Conservation (phyloP, 2,113 vertebrate species). For the Accipiter cooperii region DNA sequence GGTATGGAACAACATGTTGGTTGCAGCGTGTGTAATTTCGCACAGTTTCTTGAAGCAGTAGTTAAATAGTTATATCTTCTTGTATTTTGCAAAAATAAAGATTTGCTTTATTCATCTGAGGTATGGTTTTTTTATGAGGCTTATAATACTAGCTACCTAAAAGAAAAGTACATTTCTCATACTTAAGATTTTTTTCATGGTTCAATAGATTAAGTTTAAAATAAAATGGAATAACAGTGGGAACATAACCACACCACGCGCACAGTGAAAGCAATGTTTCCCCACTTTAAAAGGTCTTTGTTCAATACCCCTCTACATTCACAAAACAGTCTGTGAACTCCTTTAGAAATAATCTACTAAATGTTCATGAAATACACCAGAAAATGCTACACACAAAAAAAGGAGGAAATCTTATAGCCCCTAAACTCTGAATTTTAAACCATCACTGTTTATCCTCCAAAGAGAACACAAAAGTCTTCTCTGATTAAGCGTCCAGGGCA, state of each 20-base stretch:
- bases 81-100: conserved; percentile 2
- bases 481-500: background rate
- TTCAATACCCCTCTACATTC: background rate
- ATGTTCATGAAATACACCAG: background rate
- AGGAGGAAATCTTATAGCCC: background rate
- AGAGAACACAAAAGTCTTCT: background rate
- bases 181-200: background rate
- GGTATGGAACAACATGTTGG: background rate
- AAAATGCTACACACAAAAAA: background rate
- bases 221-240: background rate
- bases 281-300: background rate
- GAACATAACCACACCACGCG: background rate
- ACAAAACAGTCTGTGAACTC: background rate
- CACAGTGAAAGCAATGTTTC: background rate
- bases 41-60: background rate
- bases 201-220: background rate
- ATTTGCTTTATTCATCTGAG: background rate
- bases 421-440: background rate
- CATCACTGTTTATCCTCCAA: background rate
- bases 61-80: background rate
- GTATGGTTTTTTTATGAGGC: background rate
- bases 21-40: background rate
- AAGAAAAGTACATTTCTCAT: background rate
- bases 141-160: background rate
- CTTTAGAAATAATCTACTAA: background rate